Base-by-base conservation (phyloP, 2,113 vertebrate species). In the Takifugu flavidus region DNA sequence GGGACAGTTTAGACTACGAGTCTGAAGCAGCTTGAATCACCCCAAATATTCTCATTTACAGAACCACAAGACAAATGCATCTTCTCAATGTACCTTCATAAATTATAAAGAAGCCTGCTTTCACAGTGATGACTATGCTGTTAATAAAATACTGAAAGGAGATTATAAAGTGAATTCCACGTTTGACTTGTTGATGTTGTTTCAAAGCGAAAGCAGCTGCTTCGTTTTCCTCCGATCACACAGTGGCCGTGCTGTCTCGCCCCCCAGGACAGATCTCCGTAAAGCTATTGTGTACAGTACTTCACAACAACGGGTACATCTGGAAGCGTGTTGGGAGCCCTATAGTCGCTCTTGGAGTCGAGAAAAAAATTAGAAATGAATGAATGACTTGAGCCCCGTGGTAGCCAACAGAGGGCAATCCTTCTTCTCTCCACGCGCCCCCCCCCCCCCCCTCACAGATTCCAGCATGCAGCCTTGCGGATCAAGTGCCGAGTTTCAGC, bases 241-340 rank as follows among this genome's bases (percentile, higher is more conserved):
- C 87, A 86, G 57, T 80, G 86, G 87, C 87, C 64, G 66, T 70
- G 79, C 56, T 79, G 72, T 7, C 67, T 62, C 44, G 5, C 6
- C 44, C 14, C 12, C 44, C 13, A 46, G 6, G 13, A 10, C 39
- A 49, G 39, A 44, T 65, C 67, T 67, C 45, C 79, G 85, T 91
- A 92, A 92, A 92, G 91, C 91, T 92, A 91, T 92, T 78, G 88
- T 88, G 82, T 91, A 90, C 90, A 92, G 90, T 90, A 91, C 90
- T 90, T 88, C 81, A 83, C 77, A 77, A 86, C 71, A 81, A 67
- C 25, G 66, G 78, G 14, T 71, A 86, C 60, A 62, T 77, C 74
- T 74, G 69, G 84, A 82, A 88, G 71, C 77, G 78, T 83, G 83
- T 71, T 77, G 82, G 68, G 77, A 86, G 62, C 81, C 70, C 64